Evolutionary conservation across 2,797 vertebrate genomes (phyloP), one percentile per base, ranked within the genome.

Genomic region (Enteromius unitaeniatus): DNA sequence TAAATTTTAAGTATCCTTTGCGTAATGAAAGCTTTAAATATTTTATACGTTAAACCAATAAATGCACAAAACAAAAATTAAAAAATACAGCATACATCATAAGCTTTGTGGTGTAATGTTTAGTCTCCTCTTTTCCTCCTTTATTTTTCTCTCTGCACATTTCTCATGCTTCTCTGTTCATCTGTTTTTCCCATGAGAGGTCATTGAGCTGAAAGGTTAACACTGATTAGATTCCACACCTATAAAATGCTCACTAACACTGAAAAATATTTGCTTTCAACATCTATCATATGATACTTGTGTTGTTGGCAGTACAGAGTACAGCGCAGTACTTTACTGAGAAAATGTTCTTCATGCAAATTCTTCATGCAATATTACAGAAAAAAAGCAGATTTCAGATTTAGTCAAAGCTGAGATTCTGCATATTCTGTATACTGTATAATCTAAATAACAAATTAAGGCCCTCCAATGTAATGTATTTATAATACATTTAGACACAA

Each of bases 221-320:
- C 77, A 85, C 87, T 90, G 90, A 92, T 92, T 93, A 90, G 84
- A 91, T 91, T 92, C 91, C 80, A 84, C 58, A 79, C 70, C 83
- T 87, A 89, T 89, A 85, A 91, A 93, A 91, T 81, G 84, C 90
- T 91, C 83, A 91, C 83, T 86, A 88, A 92, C 85, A 85, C 82
- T 88, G 81, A 93, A 90, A 87, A 89, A 92, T 91, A 91, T 94
- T 94, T 93, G 88, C 89, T 92, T 89, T 92, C 92, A 90, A 87
- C 75, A 86, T 81, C 70, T 83, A 86, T 88, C 85, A 76, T 62
- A 73, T 88, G 84, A 86, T 77, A 28, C 79, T 72, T 65, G 47
- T 67, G 42, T 49, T 84, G 70, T 82, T 86, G n/a, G 31, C 62
- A 65, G 47, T 14, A 37, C 34, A 11, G 26, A 72, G 1, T 80